Percentiles rank a stretch among this genome's conserved stretches.
Evolutionary conservation across 2,113 vertebrate species (phyloP).

Genomic region (Echinops telfairi): DNA sequence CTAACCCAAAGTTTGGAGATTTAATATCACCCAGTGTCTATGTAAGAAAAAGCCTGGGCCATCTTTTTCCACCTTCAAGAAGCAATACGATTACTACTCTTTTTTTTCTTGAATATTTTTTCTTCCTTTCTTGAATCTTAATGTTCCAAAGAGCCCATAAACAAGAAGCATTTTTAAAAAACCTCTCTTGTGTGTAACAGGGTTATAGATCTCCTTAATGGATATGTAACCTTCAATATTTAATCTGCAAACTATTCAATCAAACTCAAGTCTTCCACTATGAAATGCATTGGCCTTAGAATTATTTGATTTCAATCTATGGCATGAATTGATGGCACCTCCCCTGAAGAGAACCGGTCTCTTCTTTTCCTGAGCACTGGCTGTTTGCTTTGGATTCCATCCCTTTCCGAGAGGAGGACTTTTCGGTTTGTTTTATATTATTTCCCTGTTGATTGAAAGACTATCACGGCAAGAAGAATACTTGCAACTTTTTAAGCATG

Average conservation of each 20-base stretch:
- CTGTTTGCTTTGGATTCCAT: not conserved
- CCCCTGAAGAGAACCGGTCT: not conserved
- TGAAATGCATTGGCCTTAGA: not conserved
- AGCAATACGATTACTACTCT: not conserved
- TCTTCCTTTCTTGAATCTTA: not conserved
- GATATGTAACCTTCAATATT: constrained; percentile 67
- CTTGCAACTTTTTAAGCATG: not conserved
- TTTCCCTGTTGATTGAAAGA: not conserved
- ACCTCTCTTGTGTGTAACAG: not conserved
- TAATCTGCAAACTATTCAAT: constrained; percentile 6
- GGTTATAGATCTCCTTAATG: constrained; percentile 29
- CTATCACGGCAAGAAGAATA: too few species aligned
- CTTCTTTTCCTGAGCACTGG: not conserved
- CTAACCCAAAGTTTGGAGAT: not conserved
- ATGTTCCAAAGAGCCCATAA: constrained; percentile 3
- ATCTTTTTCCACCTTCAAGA: constrained; percentile 7
- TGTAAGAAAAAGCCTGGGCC: not conserved
- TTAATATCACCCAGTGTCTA: not conserved
- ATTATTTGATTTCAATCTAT: not conserved
- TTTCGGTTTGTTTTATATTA: not conserved
- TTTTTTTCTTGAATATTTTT: not conserved
- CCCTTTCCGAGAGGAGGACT: not conserved
- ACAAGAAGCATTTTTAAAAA: not conserved
- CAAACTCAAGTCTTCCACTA: not conserved
- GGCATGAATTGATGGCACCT: not conserved